Evolutionary conservation across 1,140 invertebrate genomes (phyloP).

Genomic region (Zaprionus tsacasi): DNA sequence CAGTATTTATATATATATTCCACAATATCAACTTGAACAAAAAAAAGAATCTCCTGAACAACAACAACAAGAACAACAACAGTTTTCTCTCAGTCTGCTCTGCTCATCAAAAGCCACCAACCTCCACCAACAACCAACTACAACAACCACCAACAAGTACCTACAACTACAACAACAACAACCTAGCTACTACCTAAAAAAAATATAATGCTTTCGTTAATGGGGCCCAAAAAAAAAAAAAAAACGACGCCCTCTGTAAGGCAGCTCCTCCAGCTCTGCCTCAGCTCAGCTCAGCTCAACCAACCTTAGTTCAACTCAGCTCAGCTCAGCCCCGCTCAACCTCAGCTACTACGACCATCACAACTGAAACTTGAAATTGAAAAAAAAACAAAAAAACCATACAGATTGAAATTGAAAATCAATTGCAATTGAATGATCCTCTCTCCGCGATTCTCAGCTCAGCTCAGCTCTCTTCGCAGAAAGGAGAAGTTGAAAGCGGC

Average conservation of each 20-base stretch:
- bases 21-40: slow-evolving; percentile 12
- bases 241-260: not conserved
- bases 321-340: slow-evolving; percentile 14
- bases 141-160: slow-evolving; percentile 41
- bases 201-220: slow-evolving; percentile 44
- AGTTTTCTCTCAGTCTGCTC: slow-evolving; percentile 69
- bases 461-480: slow-evolving; percentile 4
- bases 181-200: slow-evolving; percentile 17
- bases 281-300: slow-evolving; percentile 1
- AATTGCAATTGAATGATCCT: slow-evolving; percentile 12
- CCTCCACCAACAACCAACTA: slow-evolving; percentile 6
- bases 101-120: slow-evolving; percentile 50
- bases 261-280: not conserved
- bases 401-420: not conserved
- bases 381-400: not conserved
- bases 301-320: slow-evolving; percentile 11
- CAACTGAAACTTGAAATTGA: slow-evolving; percentile 34
- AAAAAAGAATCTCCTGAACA: slow-evolving; percentile 9
- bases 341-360: slow-evolving; percentile 10
- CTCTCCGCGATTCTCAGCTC: slow-evolving; percentile 8
- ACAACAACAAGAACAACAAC: slow-evolving; percentile 54
- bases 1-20: slow-evolving; percentile 6
- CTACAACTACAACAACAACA: slow-evolving; percentile 24
- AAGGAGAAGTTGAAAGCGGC: slow-evolving; percentile 8
- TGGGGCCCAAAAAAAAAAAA: slow-evolving; percentile 24